phyloP scores from a whole-genome alignment of 2,113 vertebrate species.

The Xenus cinereus region DNA sequence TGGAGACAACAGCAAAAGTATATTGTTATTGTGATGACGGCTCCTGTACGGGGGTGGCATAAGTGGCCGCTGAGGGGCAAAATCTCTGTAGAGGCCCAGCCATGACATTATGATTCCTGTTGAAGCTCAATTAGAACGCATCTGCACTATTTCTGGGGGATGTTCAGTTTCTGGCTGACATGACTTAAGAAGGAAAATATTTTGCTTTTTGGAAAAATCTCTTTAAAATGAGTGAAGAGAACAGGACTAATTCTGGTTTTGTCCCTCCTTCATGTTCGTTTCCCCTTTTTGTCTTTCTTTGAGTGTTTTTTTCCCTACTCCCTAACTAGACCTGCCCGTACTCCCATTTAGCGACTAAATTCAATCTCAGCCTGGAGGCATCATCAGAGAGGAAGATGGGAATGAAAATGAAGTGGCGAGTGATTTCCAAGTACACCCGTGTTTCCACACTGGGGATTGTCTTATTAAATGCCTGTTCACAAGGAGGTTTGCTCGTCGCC shows the following conservation, averaged over 20 bases:
- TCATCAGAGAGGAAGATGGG: neutral
- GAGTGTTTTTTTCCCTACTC: accelerated
- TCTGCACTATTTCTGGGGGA: neutral
- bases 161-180: neutral
- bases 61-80: neutral
- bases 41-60: neutral
- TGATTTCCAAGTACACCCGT: neutral
- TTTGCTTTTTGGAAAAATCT: neutral
- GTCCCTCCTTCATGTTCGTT: neutral
- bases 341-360: neutral
- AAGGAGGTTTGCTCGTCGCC: neutral
- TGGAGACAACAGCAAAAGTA: neutral
- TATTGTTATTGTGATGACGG: neutral
- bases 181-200: neutral
- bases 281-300: neutral
- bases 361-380: neutral
- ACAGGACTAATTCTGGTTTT: neutral
- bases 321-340: neutral
- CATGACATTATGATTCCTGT: neutral
- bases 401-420: neutral
- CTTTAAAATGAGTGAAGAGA: neutral
- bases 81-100: neutral
- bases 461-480: neutral
- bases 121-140: neutral
- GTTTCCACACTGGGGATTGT: neutral